These are phyloP conservation scores for Trypoxylus dichotomus DNA, from an alignment of 1,140 invertebrate genomes.

Conservation along the genomic window DNA sequence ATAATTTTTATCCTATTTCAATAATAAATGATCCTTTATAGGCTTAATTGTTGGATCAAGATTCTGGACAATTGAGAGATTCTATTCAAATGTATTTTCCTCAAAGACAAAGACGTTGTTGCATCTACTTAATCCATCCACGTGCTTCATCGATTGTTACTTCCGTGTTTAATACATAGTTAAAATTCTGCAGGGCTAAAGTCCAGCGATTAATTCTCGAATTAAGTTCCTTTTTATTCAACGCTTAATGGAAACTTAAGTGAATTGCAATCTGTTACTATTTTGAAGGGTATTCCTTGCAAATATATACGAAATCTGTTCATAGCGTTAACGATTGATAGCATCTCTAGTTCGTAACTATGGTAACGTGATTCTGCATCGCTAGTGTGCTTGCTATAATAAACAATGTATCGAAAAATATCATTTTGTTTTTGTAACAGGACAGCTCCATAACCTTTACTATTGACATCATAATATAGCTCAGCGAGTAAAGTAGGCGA, in stretches of 20 bases:
- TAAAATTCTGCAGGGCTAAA: slow-evolving; percentile 38
- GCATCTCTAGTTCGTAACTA: slow-evolving; percentile 53
- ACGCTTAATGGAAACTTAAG: slow-evolving; percentile 41
- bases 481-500: slow-evolving; percentile 34
- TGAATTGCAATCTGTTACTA: slow-evolving; percentile 47
- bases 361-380: slow-evolving; percentile 50
- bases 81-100: slow-evolving; percentile 32
- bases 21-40: slow-evolving; percentile 5
- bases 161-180: slow-evolving; percentile 44
- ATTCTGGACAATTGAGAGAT: slow-evolving; percentile 29
- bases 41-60: slow-evolving; percentile 22
- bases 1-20: slow-evolving; percentile 7
- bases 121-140: slow-evolving; percentile 45
- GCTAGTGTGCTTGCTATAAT: slow-evolving; percentile 49
- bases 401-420: slow-evolving; percentile 48
- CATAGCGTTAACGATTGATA: slow-evolving; percentile 54
- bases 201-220: slow-evolving; percentile 41
- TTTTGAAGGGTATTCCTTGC: slow-evolving; percentile 50
- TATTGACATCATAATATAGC: slow-evolving; percentile 43
- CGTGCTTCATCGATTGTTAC: slow-evolving; percentile 43
- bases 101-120: slow-evolving; percentile 29
- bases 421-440: slow-evolving; percentile 38
- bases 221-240: slow-evolving; percentile 40
- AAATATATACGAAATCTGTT: slow-evolving; percentile 54
- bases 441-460: slow-evolving; percentile 39